Base-by-base conservation (phyloP, 2,113 vertebrate genomes). In the Cnemophilus loriae region DNA sequence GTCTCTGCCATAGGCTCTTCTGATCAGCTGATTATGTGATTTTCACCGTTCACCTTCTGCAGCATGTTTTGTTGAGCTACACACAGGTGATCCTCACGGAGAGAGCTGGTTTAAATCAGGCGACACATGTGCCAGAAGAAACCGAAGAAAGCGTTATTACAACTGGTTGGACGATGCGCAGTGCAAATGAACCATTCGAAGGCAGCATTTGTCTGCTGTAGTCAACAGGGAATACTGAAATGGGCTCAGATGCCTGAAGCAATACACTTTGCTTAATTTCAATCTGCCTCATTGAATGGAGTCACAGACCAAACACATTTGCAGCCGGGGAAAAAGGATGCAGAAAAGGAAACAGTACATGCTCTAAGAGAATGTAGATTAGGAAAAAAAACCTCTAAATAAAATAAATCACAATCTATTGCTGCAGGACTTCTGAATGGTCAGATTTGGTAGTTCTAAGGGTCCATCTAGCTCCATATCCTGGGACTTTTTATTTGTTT, bases 251-350 rank as follows among this genome's bases (percentile, higher is more conserved):
- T 2, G 50, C 73, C 81, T 93, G 68, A 47, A 89, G 94, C 70
- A 11, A 82, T 56, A 55, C 49, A 76, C 64, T 47, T 94, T 85
- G 49, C 47, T 86, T 95, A 89, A 95, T 95, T 95, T 93, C 65
- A 81, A 0, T 67, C 64, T 93, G 91, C 39, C 46, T 86, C 27
- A 22, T 27, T 96, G 71, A 86, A 69, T 37, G 35, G 42, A 93
- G 69, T 82, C 81, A 94, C 64, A 74, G 68, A 79, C 32, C 71
- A 79, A 94, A 55, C 32, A 33, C 69, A 41, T 77, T 91, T 82
- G 28, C 3, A 2, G 39, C 44, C 23, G 44, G 28, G 35, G 10
- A 24, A 87, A 85, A 89, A 86, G 39, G 33, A 81, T 76, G 27
- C 3, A 3, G 15, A 35, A 80, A 90, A 80, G 7, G 13, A 77